A percentile compares a stretch with the other conserved stretches of the same genome.
These are phyloP conservation scores for Austrofundulus limnaeus DNA, from an alignment of 2,113 vertebrate species.

Conservation along the genomic window DNA sequence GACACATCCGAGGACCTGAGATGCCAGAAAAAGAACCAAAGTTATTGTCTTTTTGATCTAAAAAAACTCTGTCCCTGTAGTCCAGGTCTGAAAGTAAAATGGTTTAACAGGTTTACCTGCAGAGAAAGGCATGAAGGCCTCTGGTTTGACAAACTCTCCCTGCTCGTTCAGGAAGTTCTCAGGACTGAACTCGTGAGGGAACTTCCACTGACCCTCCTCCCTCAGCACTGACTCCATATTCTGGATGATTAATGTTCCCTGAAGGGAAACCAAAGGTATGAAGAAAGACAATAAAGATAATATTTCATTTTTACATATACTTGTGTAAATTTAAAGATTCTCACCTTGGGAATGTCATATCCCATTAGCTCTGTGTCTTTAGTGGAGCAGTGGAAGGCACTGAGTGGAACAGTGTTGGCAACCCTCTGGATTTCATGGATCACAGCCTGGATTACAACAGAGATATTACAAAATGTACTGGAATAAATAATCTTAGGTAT, in stretches of 20 bases:
- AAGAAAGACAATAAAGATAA: neutral
- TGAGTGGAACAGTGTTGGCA: constrained; percentile 36
- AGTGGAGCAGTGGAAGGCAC: constrained; percentile 42
- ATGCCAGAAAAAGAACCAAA: no score
- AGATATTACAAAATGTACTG: neutral
- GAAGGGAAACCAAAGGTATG: neutral
- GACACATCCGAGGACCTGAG: constrained; percentile 58
- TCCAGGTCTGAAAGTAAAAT: no score
- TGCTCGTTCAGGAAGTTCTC: constrained; percentile 72
- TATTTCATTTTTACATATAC: no score
- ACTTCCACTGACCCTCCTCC: constrained; percentile 76
- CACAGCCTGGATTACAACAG: constrained; percentile 43
- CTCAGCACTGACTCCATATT: constrained; percentile 53
- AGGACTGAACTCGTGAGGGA: constrained; percentile 70
- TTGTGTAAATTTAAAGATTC: neutral
- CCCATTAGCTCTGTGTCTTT: constrained; percentile 54
- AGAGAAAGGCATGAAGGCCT: constrained; percentile 73
- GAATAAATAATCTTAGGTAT: no score
- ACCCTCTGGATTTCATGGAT: constrained; percentile 62
- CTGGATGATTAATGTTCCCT: constrained; percentile 68
- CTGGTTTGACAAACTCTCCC: constrained; percentile 70
- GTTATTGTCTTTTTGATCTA: no score
- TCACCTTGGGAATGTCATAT: constrained; percentile 59
- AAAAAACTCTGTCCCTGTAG: no score
- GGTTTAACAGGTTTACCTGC: constrained; percentile 46